phyloP scores from a whole-genome alignment of 2,113 vertebrate species.

The Egretta garzetta region DNA sequence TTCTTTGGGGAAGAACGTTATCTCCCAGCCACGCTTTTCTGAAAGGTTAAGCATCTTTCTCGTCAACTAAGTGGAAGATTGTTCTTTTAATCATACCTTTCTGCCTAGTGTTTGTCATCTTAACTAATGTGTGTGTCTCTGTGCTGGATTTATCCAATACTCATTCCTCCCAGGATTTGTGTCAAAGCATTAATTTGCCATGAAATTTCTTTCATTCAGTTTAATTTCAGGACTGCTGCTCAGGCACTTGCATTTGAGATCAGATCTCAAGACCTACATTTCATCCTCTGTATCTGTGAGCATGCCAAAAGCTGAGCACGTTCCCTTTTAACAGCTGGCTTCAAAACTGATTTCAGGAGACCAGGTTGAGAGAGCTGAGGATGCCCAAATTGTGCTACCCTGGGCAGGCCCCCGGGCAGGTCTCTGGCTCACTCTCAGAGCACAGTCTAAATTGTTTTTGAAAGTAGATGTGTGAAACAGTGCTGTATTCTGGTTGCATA shows the following conservation, averaged over 20 bases:
- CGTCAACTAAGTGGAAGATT: not conserved
- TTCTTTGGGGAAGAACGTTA: not conserved
- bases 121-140: not conserved
- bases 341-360: not conserved
- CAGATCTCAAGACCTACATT: not conserved
- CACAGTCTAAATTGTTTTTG: not conserved
- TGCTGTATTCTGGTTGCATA: fast-evolving
- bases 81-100: slow-evolving; percentile 44
- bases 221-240: slow-evolving; percentile 24
- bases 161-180: slow-evolving; percentile 5
- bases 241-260: not conserved
- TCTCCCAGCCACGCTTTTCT: not conserved
- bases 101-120: slow-evolving; percentile 28
- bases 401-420: not conserved
- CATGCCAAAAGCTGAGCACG: not conserved
- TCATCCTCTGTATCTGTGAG: not conserved
- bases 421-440: not conserved
- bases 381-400: not conserved
- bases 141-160: not conserved
- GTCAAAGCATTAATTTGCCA: not conserved
- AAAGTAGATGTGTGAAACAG: not conserved
- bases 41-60: slow-evolving; percentile 42
- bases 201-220: slow-evolving; percentile 9
- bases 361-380: not conserved
- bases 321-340: not conserved